Base-by-base conservation (phyloP, 2,888 invertebrate species). In the Leptopterna dolabrata region DNA sequence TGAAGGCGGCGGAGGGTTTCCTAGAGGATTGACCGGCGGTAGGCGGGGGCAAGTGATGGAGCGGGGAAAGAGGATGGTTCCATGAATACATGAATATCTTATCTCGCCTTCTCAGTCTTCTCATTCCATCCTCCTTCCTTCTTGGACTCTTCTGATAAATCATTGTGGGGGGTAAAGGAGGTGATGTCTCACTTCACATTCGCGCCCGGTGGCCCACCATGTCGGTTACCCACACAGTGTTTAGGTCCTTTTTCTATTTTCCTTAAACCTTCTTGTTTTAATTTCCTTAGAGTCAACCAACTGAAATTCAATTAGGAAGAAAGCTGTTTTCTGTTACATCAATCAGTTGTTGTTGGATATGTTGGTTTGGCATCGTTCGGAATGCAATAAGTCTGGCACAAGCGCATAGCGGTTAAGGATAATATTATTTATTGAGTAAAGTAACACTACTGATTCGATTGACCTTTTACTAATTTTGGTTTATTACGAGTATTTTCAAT, bases 21-120 rank as follows among this genome's bases (percentile, higher is more conserved):
- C 78, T 45, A 27, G 71, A 16, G 19, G 78, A 43, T 43, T 70
- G 63, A 70, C 63, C 83, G 70, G 83, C 70, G 36, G 70, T 70
- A 41, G 36, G 83, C 70, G 70, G 83, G 83, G 83, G 83, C 29
- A 16, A 83, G 19, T 70, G 14, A 30, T 16, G 30, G 36, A 13
- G 43, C 24, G 19, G 55, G 30, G 24, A 27, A 70, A 30, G 83
- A 83, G 70, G 83, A 70, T 78, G 83, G 83, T 83, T 83, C 70
- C 83, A 83, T 83, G 83, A 83, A 83, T 83, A 83, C 83, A 83
- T 83, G 83, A 83, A 83, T 83, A 83, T 83, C 83, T 83, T 83
- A 83, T 83, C 83, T 83, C 63, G 14, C 41, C 83, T 41, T 27
- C 55, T 45, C 13, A n/a, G 41, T 43, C 43, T 43, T 45, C 14